Evolutionary conservation across 92 coral and sea anemone species (phyloP), one percentile per base, ranked within the genome.

Genomic region (Porites divaricata): DNA sequence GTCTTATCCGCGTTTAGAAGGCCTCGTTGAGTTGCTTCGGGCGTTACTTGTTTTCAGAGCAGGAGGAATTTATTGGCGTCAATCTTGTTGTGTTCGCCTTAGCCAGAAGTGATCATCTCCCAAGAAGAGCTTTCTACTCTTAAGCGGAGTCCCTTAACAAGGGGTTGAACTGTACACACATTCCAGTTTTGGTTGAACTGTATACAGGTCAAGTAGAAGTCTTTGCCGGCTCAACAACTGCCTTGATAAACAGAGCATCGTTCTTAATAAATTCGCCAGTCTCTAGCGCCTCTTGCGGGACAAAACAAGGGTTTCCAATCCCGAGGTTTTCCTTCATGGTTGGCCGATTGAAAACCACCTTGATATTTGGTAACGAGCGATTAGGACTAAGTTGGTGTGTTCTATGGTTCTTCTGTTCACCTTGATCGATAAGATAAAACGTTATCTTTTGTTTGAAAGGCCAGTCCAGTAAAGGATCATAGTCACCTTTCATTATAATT

Each of bases 391-490:
- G 64, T 45, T 91, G 95, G 68, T 97, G 99, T 7, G 96, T 85
- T 64, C 99, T 89, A 84, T 97, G 99, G 62, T 95, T 94, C 51
- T 91, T 93, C 52, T 83, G 85, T 41, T 97, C 99, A 70, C 99
- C 78, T 81, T 97, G 99, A 76, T 97, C 99, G 67, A 93, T 83
- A 63, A 97, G 87, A 74, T 87, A 95, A 69, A 97, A 97, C 6
- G 99, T 97, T 76, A 97, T 95, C 88, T 95, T 97, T 81, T 95
- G 98, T 49, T 97, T 97, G 87, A 95, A 97, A 75, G 99, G 99
- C 99, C 99, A 96, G 83, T 95, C 99, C 23, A 96, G 71, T 41
- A 96, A 75, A 9, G 97, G 94, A 53, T 96, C 99, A 72, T 95
- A 96, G 15, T 95, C 99, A 0, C 99, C 99, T 75, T 89, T 97